Evolutionary conservation across 2,797 vertebrate genomes (phyloP).

Genomic region (Lepilemur septentrionalis): DNA sequence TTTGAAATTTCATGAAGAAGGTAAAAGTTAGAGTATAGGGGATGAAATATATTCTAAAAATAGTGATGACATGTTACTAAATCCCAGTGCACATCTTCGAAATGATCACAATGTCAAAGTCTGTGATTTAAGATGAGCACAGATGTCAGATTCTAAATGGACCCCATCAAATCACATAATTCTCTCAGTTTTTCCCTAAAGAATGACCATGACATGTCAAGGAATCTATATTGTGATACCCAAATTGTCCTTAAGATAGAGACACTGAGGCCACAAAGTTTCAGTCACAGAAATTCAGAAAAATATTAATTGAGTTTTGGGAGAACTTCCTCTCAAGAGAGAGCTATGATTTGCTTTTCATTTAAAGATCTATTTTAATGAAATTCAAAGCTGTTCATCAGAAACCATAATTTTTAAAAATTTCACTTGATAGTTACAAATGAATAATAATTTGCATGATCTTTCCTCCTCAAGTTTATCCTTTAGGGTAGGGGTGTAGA

Average conservation of each 20-base stretch:
- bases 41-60: not conserved
- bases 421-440: slow-evolving; percentile 9
- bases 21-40: not conserved
- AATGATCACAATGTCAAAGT: not conserved
- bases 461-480: not conserved
- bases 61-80: not conserved
- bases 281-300: not conserved
- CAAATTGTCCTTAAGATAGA: not conserved
- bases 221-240: not conserved
- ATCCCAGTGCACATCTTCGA: not conserved
- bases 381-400: not conserved
- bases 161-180: not conserved
- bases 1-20: not conserved
- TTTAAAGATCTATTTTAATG: slow-evolving; percentile 5
- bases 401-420: not conserved
- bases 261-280: not conserved
- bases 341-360: not conserved
- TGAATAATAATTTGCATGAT: not conserved
- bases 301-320: not conserved
- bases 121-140: not conserved
- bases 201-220: not conserved
- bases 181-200: not conserved
- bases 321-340: not conserved
- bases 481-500: not conserved
- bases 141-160: not conserved